Evolutionary conservation across 1,140 invertebrate species (phyloP).

Genomic region (Drosophila setifemur): DNA sequence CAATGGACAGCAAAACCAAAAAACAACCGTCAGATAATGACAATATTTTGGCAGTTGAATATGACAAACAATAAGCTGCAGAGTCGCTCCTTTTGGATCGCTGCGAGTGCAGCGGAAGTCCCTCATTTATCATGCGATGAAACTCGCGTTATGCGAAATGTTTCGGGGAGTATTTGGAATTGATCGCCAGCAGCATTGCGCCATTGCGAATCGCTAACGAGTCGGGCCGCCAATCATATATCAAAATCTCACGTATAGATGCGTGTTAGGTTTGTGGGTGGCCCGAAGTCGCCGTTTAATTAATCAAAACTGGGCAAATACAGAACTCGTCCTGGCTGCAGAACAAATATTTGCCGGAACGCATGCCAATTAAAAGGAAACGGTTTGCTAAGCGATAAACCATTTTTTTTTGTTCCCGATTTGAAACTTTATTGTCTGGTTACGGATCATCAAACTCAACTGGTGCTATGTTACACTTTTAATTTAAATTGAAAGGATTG

Average conservation of each 20-base stretch:
- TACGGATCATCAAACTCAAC: no score
- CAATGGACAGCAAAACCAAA: slow-evolving; percentile 26
- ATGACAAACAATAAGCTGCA: slow-evolving; percentile 70
- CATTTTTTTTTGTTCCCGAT: slow-evolving; percentile 25
- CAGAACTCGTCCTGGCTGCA: slow-evolving; percentile 1
- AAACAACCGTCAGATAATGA: slow-evolving; percentile 49
- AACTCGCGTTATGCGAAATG: slow-evolving; percentile 46
- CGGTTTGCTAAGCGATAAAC: slow-evolving; percentile 56
- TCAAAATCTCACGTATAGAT: slow-evolving; percentile 73
- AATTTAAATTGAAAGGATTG: no score
- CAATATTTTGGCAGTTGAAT: slow-evolving; percentile 76
- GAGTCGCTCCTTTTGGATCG: slow-evolving; percentile 11
- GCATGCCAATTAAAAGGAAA: slow-evolving; percentile 66
- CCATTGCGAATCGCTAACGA: slow-evolving; percentile 19
- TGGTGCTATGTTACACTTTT: no score
- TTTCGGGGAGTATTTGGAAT: not conserved
- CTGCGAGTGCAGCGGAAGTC: slow-evolving; percentile 68
- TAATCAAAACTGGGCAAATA: slow-evolving; percentile 49
- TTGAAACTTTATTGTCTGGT: not conserved
- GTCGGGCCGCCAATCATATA: slow-evolving; percentile 50
- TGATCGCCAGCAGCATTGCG: slow-evolving; percentile 28
- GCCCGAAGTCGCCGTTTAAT: slow-evolving; percentile 56
- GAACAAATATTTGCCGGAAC: slow-evolving; percentile 41
- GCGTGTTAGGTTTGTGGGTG: slow-evolving; percentile 60
- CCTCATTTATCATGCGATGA: slow-evolving; percentile 75